A percentile compares a stretch with the other conserved stretches of the same genome.
Conservation (phyloP, 2,797 vertebrate species). For the Gouania willdenowi region DNA sequence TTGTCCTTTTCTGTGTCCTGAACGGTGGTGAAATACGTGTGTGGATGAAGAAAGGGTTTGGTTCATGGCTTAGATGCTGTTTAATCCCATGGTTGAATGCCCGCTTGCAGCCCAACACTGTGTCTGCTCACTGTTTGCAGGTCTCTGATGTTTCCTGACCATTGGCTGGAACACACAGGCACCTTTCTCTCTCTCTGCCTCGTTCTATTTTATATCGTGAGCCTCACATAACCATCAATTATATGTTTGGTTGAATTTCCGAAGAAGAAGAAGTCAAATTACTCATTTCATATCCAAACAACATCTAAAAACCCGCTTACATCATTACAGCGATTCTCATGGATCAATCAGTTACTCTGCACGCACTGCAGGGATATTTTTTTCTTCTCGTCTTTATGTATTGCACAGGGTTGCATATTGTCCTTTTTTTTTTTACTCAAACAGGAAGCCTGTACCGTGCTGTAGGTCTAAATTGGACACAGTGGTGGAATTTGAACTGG, state of each 20-base stretch:
- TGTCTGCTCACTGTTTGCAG: slow-evolving; percentile 56
- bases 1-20: slow-evolving; percentile 48
- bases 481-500: slow-evolving; percentile 36
- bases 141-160: slow-evolving; percentile 54
- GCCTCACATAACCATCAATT: slow-evolving; percentile 57
- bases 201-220: slow-evolving; percentile 57
- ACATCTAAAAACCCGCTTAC: slow-evolving; percentile 26
- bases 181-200: neutral
- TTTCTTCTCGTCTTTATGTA: slow-evolving; percentile 18
- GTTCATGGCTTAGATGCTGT: slow-evolving; percentile 76
- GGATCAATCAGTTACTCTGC: slow-evolving; percentile 44
- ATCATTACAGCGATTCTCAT: slow-evolving; percentile 45
- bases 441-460: slow-evolving; percentile 55
- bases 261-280: slow-evolving; percentile 39
- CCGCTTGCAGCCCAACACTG: slow-evolving; percentile 60
- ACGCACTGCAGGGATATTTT: slow-evolving; percentile 37
- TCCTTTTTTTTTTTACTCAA: slow-evolving; percentile 50
- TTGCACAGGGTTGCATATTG: slow-evolving; percentile 61
- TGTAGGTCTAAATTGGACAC: slow-evolving; percentile 65
- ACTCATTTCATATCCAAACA: slow-evolving; percentile 55
- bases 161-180: slow-evolving; percentile 32
- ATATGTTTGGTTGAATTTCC: slow-evolving; percentile 52
- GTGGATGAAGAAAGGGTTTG: slow-evolving; percentile 25
- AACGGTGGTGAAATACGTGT: slow-evolving; percentile 59
- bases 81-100: slow-evolving; percentile 79